phyloP scores from a whole-genome alignment of 2,888 invertebrate species.

The Operophtera brumata region DNA sequence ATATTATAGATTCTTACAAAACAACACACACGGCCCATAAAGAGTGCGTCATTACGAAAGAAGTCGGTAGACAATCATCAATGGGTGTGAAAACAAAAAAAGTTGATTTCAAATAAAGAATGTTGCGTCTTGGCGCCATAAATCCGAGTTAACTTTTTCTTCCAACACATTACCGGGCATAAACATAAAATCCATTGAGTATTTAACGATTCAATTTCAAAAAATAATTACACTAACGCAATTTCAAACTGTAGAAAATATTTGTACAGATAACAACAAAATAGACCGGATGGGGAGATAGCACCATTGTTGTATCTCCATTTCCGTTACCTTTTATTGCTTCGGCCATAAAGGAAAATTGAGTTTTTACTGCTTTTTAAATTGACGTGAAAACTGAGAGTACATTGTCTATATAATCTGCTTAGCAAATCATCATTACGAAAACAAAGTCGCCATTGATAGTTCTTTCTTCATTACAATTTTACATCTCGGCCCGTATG shows the following conservation, averaged over 20 bases:
- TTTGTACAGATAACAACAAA: constrained; percentile 55
- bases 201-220: constrained; percentile 62
- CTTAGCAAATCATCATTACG: constrained; percentile 22
- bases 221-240: constrained; percentile 57
- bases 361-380: constrained; percentile 45
- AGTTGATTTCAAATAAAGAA: constrained; percentile 16
- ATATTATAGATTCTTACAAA: too few species aligned
- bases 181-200: constrained; percentile 38
- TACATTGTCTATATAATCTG: constrained; percentile 25
- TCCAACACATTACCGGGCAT: constrained; percentile 8
- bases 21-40: too few species aligned
- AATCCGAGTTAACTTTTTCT: constrained; percentile 8
- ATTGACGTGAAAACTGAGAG: constrained; percentile 40
- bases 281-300: constrained; percentile 58
- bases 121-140: constrained; percentile 12
- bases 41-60: not conserved
- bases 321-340: constrained; percentile 59
- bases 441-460: constrained; percentile 45
- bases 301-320: constrained; percentile 56
- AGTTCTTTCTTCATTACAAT: constrained; percentile 55
- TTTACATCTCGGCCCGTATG: constrained; percentile 68
- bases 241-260: constrained; percentile 49
- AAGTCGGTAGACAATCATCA: not conserved
- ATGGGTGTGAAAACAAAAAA: constrained; percentile 5
- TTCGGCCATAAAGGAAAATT: constrained; percentile 51